These are phyloP conservation scores for Macrosiphum euphorbiae DNA, from an alignment of 2,888 invertebrate genomes.

Conservation along the genomic window DNA sequence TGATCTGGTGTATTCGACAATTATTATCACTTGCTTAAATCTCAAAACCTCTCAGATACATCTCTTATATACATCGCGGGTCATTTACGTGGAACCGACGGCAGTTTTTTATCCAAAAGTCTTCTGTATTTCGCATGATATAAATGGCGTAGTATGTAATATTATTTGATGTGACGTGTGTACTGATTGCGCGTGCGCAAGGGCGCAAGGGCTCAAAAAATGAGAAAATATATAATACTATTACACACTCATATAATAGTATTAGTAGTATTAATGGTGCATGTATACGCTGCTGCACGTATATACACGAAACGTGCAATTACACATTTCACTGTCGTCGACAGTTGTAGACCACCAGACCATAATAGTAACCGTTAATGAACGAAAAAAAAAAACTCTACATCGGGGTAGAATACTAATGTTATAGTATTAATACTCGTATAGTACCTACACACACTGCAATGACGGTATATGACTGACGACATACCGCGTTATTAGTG, in stretches of 20 bases:
- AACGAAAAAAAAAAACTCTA: neutral
- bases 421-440: no score
- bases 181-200: neutral
- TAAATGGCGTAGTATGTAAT: neutral
- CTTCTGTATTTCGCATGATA: neutral
- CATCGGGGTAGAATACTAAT: neutral
- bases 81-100: no score
- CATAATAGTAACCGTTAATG: neutral
- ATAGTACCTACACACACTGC: neutral
- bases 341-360: neutral
- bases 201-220: neutral
- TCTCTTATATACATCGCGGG: no score
- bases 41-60: neutral
- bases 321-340: neutral
- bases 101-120: neutral
- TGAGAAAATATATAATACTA: neutral
- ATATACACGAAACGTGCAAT: neutral
- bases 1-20: neutral
- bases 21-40: neutral
- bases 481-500: neutral
- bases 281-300: neutral
- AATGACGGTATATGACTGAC: neutral
- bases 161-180: neutral
- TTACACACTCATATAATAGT: neutral
- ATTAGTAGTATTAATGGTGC: neutral